Conservation (phyloP, 2,113 vertebrate genomes). For the Theristicus caerulescens region DNA sequence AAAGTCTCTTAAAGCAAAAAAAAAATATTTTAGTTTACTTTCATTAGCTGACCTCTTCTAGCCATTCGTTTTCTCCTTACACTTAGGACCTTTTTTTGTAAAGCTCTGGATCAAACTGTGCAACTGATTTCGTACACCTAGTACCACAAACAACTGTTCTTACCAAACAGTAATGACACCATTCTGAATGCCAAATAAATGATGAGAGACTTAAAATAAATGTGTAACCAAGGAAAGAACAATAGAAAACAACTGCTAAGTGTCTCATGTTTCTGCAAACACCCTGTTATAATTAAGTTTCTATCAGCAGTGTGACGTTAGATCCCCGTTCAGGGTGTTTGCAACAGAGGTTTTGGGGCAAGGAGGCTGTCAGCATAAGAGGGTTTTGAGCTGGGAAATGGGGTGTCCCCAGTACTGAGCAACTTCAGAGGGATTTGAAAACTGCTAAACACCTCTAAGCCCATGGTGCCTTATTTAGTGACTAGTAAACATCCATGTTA, state of each 20-base stretch:
- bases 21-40: background rate
- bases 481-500: background rate
- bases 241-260: background rate
- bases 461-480: background rate
- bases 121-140: background rate
- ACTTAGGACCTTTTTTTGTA: background rate
- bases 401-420: background rate
- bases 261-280: background rate
- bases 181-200: background rate
- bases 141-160: background rate
- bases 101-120: background rate
- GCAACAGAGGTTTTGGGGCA: background rate
- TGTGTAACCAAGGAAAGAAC: background rate
- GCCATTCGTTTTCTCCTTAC: background rate
- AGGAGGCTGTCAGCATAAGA: background rate
- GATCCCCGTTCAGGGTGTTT: rapidly evolving
- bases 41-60: background rate
- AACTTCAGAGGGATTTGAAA: background rate
- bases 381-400: background rate
- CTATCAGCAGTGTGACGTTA: rapidly evolving
- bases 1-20: background rate
- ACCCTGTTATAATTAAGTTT: background rate
- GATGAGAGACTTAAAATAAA: background rate
- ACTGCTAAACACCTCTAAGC: background rate
- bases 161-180: background rate